Evolutionary conservation across 2,797 vertebrate species (phyloP).

Genomic region (Dicrostonyx torquatus): DNA sequence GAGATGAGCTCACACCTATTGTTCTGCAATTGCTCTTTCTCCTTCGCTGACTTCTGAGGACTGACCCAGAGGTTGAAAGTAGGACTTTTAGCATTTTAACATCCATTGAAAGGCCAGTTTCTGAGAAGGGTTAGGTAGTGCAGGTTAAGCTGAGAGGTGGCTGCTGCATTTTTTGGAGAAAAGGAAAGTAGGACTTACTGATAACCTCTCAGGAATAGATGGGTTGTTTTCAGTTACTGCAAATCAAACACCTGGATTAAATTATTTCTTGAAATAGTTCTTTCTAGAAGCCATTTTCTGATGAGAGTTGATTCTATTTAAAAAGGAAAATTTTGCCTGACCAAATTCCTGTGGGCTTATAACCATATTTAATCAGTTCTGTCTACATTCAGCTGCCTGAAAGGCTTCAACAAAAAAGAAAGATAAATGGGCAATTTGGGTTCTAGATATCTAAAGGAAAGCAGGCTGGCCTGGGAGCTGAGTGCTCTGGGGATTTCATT

Average conservation of each 20-base stretch:
- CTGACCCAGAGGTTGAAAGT: background rate
- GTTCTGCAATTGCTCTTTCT: conserved; percentile 68
- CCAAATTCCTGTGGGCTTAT: conserved; percentile 62
- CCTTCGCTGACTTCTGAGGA: conserved; percentile 41
- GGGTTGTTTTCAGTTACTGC: conserved; percentile 9
- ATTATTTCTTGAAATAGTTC: conserved; percentile 68
- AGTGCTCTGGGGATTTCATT: conserved; percentile 26
- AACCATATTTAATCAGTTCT: conserved; percentile 60
- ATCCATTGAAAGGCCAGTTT: conserved; percentile 13
- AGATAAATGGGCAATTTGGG: conserved; percentile 48
- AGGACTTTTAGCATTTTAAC: conserved; percentile 54
- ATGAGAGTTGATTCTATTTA: conserved; percentile 63
- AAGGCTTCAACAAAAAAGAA: conserved; percentile 55
- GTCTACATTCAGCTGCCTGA: conserved; percentile 25
- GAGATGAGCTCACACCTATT: conserved; percentile 73
- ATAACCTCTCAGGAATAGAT: conserved; percentile 58
- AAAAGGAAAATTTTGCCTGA: conserved; percentile 59
- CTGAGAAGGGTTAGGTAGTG: conserved; percentile 53
- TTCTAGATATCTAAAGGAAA: conserved; percentile 11
- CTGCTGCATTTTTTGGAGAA: conserved; percentile 38
- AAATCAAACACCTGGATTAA: conserved; percentile 63
- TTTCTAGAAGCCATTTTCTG: conserved; percentile 67
- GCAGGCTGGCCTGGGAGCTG: background rate
- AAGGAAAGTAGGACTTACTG: background rate
- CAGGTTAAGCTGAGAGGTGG: conserved; percentile 49